These are phyloP conservation scores for Drosophila mauritiana DNA, from an alignment of 1,140 invertebrate genomes.

Conservation along the genomic window DNA sequence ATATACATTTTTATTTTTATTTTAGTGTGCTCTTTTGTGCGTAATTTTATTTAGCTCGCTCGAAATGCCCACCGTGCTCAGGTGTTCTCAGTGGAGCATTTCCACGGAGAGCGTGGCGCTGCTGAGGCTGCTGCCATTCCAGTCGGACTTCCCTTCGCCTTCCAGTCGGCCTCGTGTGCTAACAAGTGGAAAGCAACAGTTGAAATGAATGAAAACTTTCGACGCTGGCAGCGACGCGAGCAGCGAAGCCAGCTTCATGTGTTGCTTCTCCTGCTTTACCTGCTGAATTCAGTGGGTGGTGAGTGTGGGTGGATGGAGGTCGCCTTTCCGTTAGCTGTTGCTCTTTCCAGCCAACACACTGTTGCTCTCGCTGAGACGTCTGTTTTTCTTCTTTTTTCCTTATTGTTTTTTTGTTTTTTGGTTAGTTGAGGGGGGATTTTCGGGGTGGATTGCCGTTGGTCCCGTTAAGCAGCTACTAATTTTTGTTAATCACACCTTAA, in stretches of 20 bases:
- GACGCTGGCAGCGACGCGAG: conserved; percentile 17
- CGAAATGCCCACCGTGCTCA: conserved; percentile 1
- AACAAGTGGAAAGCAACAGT: conserved; percentile 81
- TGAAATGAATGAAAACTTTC: conserved; percentile 71
- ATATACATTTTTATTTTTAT: too few species aligned
- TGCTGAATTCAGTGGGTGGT: conserved; percentile 26
- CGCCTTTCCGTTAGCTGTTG: conserved; percentile 19
- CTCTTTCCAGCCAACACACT: conserved; percentile 60
- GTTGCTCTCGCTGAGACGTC: conserved; percentile 44
- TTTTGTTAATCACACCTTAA: conserved; percentile 83
- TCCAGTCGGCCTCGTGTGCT: conserved; percentile 60
- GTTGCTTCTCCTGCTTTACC: conserved; percentile 65
- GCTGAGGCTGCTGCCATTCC: conserved; percentile 17
- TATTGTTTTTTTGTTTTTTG: neutral
- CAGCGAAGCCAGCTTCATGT: conserved; percentile 58
- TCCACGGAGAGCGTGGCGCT: neutral
- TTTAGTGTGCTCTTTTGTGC: too few species aligned
- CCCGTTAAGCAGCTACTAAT: conserved; percentile 76
- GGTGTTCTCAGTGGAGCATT: conserved; percentile 22
- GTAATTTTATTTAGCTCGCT: neutral
- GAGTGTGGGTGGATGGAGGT: neutral
- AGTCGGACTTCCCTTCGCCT: conserved; percentile 30
- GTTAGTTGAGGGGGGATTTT: neutral
- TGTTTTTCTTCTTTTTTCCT: conserved; percentile 2
- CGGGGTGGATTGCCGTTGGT: conserved; percentile 6